These are phyloP conservation scores for Tiliacea citrago DNA, from an alignment of 2,888 invertebrate species.

Conservation along the genomic window DNA sequence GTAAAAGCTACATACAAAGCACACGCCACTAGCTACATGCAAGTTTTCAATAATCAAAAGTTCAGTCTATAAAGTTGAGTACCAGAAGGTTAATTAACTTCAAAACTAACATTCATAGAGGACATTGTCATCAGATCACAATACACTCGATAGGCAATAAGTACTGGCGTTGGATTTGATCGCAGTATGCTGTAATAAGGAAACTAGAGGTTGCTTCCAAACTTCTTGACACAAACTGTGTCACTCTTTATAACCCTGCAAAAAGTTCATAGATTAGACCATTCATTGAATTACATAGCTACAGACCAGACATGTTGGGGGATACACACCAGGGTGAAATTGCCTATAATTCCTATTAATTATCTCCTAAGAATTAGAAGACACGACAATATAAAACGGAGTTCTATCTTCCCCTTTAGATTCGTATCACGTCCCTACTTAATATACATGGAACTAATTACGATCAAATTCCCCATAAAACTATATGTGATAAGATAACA, in stretches of 20 bases:
- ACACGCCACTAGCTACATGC: neutral
- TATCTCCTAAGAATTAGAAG: constrained; percentile 22
- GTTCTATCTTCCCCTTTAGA: constrained; percentile 53
- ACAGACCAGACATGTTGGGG: neutral
- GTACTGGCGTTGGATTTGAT: neutral
- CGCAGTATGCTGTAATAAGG: neutral
- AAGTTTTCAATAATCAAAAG: neutral
- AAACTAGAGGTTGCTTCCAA: neutral
- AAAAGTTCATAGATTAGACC: neutral
- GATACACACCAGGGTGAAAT: neutral
- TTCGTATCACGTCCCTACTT: constrained; percentile 63
- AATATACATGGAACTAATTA: constrained; percentile 67
- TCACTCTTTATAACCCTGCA: neutral
- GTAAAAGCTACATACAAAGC: neutral
- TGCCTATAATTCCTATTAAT: constrained; percentile 23
- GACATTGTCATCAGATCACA: neutral
- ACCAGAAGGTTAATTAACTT: neutral
- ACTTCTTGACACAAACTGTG: neutral
- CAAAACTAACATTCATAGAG: neutral
- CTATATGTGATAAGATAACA: constrained; percentile 59
- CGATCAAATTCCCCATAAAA: constrained; percentile 66
- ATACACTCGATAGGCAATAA: neutral
- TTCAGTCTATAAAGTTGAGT: no score
- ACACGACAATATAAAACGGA: constrained; percentile 38
- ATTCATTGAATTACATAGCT: neutral